These are phyloP conservation scores for Plotosus lineatus DNA, from an alignment of 2,113 vertebrate genomes.

Conservation along the genomic window DNA sequence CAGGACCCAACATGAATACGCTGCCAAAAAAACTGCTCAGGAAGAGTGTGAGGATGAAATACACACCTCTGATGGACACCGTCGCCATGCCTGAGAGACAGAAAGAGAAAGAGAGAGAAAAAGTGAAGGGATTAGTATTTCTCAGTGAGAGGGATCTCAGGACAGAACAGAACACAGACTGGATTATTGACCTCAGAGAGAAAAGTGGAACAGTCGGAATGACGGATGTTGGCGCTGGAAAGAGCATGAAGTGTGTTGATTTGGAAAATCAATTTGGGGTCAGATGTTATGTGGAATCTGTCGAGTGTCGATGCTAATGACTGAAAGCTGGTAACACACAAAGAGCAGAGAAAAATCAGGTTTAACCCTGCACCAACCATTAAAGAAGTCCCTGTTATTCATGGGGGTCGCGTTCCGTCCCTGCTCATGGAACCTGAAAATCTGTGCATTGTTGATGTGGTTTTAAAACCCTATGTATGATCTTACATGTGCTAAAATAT, in stretches of 20 bases:
- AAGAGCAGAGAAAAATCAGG: no score
- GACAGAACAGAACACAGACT: background rate
- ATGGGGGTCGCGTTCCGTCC: no score
- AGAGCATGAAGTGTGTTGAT: background rate
- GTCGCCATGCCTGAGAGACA: constrained; percentile 80
- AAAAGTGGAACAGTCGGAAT: background rate
- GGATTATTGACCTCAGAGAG: constrained; percentile 3
- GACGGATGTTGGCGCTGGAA: background rate
- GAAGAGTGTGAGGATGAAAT: constrained; percentile 88
- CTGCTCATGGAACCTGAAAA: no score
- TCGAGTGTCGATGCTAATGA: background rate
- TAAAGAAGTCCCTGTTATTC: no score
- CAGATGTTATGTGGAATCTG: background rate
- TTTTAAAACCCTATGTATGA: no score
- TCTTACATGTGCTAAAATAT: no score
- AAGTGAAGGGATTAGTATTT: background rate
- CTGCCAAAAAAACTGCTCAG: constrained; percentile 93
- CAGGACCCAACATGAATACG: constrained; percentile 89
- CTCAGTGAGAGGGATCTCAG: background rate
- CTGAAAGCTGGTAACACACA: background rate
- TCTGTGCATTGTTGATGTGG: no score
- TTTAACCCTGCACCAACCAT: background rate
- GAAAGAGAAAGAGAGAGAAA: background rate
- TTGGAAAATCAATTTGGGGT: constrained; percentile 15
- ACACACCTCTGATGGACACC: constrained; percentile 88